phyloP scores from a whole-genome alignment of 2,113 vertebrate species.

The Ondatra zibethicus region DNA sequence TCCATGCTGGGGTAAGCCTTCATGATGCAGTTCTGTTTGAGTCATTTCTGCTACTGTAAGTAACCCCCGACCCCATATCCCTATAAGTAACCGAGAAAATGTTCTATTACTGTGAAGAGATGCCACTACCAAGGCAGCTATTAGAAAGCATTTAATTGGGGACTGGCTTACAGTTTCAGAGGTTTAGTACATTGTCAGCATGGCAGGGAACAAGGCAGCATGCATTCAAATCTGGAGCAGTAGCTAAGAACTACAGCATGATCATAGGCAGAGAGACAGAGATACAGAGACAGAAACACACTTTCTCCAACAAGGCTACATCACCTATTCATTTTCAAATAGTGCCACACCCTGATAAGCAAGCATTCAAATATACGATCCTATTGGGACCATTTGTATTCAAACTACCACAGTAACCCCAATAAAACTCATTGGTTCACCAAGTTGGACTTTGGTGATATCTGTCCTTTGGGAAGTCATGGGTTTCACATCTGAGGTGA shows the following conservation, averaged over 20 bases:
- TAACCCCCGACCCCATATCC: background rate
- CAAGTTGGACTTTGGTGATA: background rate
- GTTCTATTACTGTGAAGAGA: background rate
- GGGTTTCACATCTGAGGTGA: background rate
- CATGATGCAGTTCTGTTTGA: background rate
- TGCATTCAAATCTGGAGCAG: background rate
- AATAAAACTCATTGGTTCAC: background rate
- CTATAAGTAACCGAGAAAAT: background rate
- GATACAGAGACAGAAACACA: background rate
- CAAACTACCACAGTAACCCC: background rate
- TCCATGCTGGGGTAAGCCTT: background rate
- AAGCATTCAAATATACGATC: background rate
- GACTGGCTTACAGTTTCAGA: background rate
- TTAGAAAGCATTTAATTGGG: background rate
- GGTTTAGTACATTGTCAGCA: background rate
- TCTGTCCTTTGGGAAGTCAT: background rate
- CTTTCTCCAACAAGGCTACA: background rate
- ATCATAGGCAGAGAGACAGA: background rate
- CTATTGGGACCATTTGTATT: background rate
- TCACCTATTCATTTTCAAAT: background rate
- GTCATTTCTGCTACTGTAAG: background rate
- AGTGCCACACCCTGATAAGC: background rate
- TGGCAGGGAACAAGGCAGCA: background rate
- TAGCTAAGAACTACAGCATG: background rate
- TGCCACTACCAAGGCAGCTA: background rate